These are phyloP conservation scores for Thinocorus orbignyianus DNA, from an alignment of 2,113 vertebrate species.

Conservation along the genomic window DNA sequence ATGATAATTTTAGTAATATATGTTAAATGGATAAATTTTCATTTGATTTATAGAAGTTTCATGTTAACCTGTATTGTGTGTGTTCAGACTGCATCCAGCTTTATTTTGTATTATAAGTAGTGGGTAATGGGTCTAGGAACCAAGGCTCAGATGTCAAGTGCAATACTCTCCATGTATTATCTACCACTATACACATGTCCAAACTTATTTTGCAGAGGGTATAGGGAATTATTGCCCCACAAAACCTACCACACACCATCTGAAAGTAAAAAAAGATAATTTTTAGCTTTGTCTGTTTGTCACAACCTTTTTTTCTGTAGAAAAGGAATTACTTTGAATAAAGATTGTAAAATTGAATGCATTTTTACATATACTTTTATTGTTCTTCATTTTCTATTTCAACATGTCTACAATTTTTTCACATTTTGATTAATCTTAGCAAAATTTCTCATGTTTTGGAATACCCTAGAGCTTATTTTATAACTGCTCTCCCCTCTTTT, in stretches of 20 bases:
- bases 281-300: background rate
- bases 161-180: background rate
- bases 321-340: background rate
- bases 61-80: background rate
- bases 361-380: background rate
- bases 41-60: background rate
- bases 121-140: background rate
- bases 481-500: background rate
- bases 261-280: background rate
- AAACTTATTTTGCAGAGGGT: background rate
- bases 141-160: background rate
- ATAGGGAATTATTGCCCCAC: background rate
- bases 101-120: background rate
- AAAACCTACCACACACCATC: background rate
- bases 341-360: background rate
- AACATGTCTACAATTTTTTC: background rate
- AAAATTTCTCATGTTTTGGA: background rate
- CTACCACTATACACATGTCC: background rate
- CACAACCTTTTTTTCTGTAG: background rate
- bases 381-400: background rate
- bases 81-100: background rate
- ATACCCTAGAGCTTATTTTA: background rate
- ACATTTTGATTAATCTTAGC: background rate
- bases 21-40: background rate
- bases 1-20: slow-evolving; percentile 46